Base-by-base conservation (phyloP, 2,888 invertebrate genomes). In the Orgyia antiqua region DNA sequence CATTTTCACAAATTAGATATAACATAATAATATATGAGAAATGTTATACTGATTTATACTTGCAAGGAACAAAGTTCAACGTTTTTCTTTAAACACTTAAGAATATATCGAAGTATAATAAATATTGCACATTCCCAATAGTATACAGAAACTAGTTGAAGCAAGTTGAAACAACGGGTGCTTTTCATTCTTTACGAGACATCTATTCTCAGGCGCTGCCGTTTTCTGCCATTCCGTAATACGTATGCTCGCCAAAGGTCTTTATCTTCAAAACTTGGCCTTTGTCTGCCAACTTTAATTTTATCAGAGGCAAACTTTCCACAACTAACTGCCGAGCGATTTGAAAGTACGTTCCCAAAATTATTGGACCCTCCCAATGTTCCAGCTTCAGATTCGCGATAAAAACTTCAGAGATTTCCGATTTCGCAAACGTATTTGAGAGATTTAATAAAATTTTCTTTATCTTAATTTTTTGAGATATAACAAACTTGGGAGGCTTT, bases 191-290 rank as follows among this genome's bases (percentile, higher is more conserved):
- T 23, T 23, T 23, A 23, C 7, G 11, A 10, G 23, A 23, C 23
- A 10, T 23, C n/a, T 17, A 13, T 5, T 8, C 20, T 12, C 27
- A 24, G 26, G 7, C 32, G 21, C 35, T 33, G 26, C 4, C 20
- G 29, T 32, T 29, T 35, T 13, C 13, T n/a, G 37, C 29, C 41
- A 36, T 32, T 28, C 33, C 39, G 36, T 49, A 55, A 70, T 52
- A 58, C 48, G 49, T 50, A 47, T 58, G 40, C 48, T 45, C 57
- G 57, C 23, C 68, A 51, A 67, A 59, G 47, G 48, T 49, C 55
- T 62, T 68, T 75, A 73, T 76, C 76, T 67, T 32, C 53, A 42
- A 62, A 74, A 76, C 62, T 77, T 75, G 51, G 53, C 65, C 75
- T 75, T 73, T 75, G 71, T 64, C 55, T 45, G 23, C 46, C 37